Evolutionary conservation across 2,888 invertebrate species (phyloP), one percentile per base, ranked within the genome.

Genomic region (Zootermopsis nevadensis): DNA sequence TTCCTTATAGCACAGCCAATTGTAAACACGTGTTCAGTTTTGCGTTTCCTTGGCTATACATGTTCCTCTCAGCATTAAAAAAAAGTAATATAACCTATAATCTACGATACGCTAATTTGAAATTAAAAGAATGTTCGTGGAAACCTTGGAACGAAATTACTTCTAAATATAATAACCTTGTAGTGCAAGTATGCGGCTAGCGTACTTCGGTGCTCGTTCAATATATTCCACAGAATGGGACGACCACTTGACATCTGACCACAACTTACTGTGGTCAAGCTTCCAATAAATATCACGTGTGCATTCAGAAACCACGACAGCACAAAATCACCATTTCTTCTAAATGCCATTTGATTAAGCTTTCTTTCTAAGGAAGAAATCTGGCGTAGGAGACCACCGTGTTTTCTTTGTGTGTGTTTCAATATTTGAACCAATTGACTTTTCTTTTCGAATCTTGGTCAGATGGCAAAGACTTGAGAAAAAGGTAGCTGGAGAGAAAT

Each of bases 101-200:
- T 60, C 60, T 60, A 2, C 60, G n/a, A 27, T 60, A 27, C n/a
- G n/a, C 60, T 60, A 60, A 60, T 60, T 60, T 60, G 60, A 60
- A 60, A 60, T 60, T 60, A 60, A 60, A 60, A 60, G 60, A 60
- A 60, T 60, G 60, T n/a, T 60, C n/a, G 60, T 60, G 60, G 60
- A 60, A 60, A 60, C 60, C 60, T 60, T 60, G 60, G 60, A 27
- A 60, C 12, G 8, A 60, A 60, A 60, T 60, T 60, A 27, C 60
- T 27, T 12, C 60, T 27, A 60, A 60, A 60, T 60, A 27, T 60
- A 60, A 60, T 60, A 60, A 27, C 60, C n/a, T 60, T 60, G 60
- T 15, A 24, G 33, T 72, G 72, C 31, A 74, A 74, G 38, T 24
- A 38, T 38, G 22, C 3, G n/a, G 74, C 38, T 35, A 69, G 69